Evolutionary conservation across 2,113 vertebrate genomes (phyloP).

Genomic region (Campylomormyrus tamandua): DNA sequence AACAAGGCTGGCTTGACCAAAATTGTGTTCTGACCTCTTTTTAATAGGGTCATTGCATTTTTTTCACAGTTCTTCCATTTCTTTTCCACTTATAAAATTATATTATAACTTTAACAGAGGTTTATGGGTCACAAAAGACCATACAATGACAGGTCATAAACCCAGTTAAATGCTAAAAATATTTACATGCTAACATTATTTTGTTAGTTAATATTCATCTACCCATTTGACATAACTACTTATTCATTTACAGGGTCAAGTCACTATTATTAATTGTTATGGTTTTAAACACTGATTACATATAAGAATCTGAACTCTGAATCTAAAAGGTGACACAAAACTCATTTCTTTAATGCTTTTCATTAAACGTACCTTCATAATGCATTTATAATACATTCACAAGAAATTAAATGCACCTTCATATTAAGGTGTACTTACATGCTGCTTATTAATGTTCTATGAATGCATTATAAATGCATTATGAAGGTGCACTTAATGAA

Average conservation of each 20-base stretch:
- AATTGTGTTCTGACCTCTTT: neutral
- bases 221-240: neutral
- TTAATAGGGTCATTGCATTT: neutral
- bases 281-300: neutral
- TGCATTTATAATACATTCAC: neutral
- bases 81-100: neutral
- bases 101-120: neutral
- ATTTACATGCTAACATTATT: neutral
- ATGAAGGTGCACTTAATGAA: neutral
- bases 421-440: neutral
- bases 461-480: neutral
- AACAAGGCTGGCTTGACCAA: neutral
- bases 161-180: neutral
- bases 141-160: neutral
- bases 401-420: neutral
- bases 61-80: neutral
- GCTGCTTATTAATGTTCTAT: neutral
- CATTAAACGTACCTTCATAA: neutral
- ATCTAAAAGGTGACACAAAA: neutral
- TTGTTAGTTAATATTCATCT: neutral
- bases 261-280: neutral
- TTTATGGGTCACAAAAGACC: neutral
- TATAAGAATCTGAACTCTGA: neutral
- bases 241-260: neutral
- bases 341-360: neutral